Conservation (phyloP, 2,797 vertebrate genomes). For the Halcyon leucocephala region DNA sequence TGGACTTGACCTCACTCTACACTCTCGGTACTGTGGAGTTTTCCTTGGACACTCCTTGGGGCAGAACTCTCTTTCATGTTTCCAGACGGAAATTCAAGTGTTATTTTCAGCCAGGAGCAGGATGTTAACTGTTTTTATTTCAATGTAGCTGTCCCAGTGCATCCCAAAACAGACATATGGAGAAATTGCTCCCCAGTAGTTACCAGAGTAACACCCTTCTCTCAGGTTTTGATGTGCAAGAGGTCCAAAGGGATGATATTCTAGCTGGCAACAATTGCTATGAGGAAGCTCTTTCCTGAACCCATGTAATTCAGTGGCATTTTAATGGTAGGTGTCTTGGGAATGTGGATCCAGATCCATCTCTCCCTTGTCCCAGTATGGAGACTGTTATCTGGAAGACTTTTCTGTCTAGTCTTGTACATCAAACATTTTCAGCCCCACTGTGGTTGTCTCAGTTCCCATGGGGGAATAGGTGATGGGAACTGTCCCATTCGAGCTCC, state of each 20-base stretch:
- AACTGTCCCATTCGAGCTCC: neutral
- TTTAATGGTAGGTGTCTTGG: neutral
- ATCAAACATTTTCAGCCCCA: neutral
- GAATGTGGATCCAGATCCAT: neutral
- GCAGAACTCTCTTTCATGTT: neutral
- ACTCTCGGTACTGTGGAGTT: accelerated
- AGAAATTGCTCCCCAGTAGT: neutral
- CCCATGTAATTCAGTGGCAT: neutral
- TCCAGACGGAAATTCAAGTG: neutral
- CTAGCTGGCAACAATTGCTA: neutral
- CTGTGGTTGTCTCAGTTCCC: neutral
- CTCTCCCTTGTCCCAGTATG: neutral
- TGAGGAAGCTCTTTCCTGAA: neutral
- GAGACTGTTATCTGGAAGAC: neutral
- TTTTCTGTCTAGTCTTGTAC: neutral
- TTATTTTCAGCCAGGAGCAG: neutral
- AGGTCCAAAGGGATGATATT: neutral
- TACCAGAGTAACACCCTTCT: neutral
- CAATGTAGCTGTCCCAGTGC: neutral
- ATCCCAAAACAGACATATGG: accelerated
- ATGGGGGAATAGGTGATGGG: accelerated
- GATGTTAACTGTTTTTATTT: neutral
- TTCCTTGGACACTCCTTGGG: neutral
- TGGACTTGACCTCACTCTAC: neutral
- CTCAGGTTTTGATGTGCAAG: neutral